Conservation (phyloP, 2,797 vertebrate genomes). For the Takifugu rubripes region DNA sequence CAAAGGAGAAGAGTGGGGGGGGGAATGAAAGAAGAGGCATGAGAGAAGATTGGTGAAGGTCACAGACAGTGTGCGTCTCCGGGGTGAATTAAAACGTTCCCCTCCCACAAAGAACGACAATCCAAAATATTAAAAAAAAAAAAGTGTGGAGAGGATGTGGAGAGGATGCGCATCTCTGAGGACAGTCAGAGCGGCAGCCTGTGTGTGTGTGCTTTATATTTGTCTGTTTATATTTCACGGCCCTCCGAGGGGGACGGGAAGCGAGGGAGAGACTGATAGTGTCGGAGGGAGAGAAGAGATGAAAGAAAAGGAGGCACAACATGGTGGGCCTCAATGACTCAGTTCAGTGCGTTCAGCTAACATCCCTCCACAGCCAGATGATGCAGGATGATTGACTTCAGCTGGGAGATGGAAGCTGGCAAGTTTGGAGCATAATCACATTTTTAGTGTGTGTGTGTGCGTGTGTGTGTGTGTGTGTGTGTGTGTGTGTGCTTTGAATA, state of each 20-base stretch:
- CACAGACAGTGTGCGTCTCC: conserved; percentile 57
- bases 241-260: conserved; percentile 41
- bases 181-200: conserved; percentile 27
- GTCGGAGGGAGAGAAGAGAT: conserved; percentile 31
- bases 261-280: conserved; percentile 35
- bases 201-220: conserved; percentile 19
- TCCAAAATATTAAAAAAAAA: neutral
- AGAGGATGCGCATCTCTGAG: conserved; percentile 44
- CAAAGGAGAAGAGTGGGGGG: conserved; percentile 30
- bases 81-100: conserved; percentile 62
- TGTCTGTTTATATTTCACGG: conserved; percentile 51
- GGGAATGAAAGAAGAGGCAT: conserved; percentile 43
- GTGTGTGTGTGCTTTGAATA: conserved; percentile 11
- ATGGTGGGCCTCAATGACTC: conserved; percentile 51
- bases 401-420: conserved; percentile 5
- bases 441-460: conserved; percentile 4
- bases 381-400: conserved; percentile 41
- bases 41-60: conserved; percentile 61
- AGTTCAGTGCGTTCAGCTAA: conserved; percentile 50
- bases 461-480: conserved; percentile 1
- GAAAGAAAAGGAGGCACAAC: conserved; percentile 32
- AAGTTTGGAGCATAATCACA: conserved; percentile 19
- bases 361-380: conserved; percentile 31
- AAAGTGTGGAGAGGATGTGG: conserved; percentile 22
- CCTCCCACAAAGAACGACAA: conserved; percentile 41